Evolutionary conservation across 2,113 vertebrate genomes (phyloP).

Genomic region (Natator depressus): DNA sequence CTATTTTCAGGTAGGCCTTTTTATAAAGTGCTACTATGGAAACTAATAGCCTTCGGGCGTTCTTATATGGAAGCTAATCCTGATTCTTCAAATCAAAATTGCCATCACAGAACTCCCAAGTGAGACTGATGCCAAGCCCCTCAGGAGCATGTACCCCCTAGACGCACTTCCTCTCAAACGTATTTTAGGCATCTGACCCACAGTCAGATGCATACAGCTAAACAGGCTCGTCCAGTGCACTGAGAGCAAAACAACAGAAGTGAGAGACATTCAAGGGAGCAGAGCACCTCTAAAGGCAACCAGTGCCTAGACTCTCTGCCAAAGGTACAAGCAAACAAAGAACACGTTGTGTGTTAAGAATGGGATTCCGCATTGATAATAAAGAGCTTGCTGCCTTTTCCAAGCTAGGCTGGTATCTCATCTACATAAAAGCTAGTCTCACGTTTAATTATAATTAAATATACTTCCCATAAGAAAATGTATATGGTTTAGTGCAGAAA

Average conservation of each 20-base stretch:
- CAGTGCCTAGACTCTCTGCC: background rate
- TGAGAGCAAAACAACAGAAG: background rate
- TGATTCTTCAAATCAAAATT: background rate
- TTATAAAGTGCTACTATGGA: slow-evolving; percentile 1
- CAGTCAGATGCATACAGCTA: background rate
- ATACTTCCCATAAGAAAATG: background rate
- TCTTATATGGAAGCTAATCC: background rate
- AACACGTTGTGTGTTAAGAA: background rate
- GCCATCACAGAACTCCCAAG: background rate
- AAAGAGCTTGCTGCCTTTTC: background rate
- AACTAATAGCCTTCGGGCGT: background rate
- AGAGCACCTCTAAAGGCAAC: background rate
- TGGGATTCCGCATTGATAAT: background rate
- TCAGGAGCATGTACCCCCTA: background rate
- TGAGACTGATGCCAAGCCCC: background rate
- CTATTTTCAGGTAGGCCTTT: background rate
- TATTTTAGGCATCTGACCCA: background rate
- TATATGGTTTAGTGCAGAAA: background rate
- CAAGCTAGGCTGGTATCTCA: background rate
- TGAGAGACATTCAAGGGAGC: background rate
- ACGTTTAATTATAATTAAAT: background rate
- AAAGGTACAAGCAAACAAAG: background rate
- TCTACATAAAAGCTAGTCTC: background rate
- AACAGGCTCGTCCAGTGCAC: background rate
- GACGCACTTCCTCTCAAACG: background rate